Conservation (phyloP, 2,888 invertebrate species). For the Branchellion lobata region DNA sequence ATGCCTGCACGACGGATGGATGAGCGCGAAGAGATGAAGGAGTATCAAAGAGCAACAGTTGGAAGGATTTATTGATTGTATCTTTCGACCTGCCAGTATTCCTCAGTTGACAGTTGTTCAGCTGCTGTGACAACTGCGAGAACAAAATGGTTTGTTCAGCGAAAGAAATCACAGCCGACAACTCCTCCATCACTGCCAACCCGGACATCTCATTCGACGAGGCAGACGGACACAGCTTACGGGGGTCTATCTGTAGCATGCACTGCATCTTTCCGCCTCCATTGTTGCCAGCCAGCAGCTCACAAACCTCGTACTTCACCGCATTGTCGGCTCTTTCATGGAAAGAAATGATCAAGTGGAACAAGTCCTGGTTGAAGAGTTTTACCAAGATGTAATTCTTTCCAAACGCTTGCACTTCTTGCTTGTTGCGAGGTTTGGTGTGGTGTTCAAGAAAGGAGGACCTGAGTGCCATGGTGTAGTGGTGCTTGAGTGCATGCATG, state of each 20-base stretch:
- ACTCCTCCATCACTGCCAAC: background rate
- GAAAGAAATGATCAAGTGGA: background rate
- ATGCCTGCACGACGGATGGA: background rate
- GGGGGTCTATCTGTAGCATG: background rate
- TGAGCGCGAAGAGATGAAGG: background rate
- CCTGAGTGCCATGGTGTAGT: background rate
- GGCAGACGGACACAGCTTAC: background rate
- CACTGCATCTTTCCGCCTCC: background rate
- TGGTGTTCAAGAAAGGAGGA: background rate
- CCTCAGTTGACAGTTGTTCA: background rate
- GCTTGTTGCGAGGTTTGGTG: background rate
- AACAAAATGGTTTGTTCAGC: slow-evolving; percentile 6
- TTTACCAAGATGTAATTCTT: background rate
- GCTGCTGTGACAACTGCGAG: background rate
- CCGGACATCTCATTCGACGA: background rate
- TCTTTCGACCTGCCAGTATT: background rate
- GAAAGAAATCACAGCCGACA: background rate
- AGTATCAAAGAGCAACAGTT: slow-evolving; percentile 6
- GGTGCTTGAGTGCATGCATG: background rate
- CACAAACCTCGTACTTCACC: background rate
- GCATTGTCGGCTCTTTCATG: background rate
- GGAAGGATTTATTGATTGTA: background rate
- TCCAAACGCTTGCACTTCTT: too few relatives aligned
- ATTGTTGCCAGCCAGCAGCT: background rate
- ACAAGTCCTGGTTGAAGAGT: slow-evolving; percentile 2